Evolutionary conservation across 2,888 invertebrate genomes (phyloP).

Genomic region (Bimastos eiseni): DNA sequence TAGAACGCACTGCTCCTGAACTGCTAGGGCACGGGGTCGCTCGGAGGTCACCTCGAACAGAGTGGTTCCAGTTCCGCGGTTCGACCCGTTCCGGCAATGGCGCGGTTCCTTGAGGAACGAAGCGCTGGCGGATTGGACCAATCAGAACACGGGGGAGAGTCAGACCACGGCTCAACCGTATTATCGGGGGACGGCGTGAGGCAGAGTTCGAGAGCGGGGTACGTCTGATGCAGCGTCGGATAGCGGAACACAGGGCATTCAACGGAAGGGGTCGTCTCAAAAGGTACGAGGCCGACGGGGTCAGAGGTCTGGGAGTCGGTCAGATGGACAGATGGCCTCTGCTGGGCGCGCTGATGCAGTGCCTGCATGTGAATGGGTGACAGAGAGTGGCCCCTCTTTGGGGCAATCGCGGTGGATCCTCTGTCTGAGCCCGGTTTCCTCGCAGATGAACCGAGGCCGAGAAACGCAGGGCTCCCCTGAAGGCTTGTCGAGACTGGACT

Average conservation of each 20-base stretch:
- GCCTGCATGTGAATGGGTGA: constrained; percentile 83
- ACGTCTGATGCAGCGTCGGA: constrained; percentile 68
- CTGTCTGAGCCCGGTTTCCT: constrained; percentile 60
- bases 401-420: constrained; percentile 71
- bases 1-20: neutral
- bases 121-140: constrained; percentile 75
- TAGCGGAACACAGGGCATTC: constrained; percentile 52
- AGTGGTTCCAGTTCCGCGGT: neutral
- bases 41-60: neutral
- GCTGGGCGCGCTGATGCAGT: neutral
- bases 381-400: constrained; percentile 67
- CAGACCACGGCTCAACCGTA: constrained; percentile 87
- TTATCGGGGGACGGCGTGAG: constrained; percentile 94
- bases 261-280: neutral
- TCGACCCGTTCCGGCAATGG: neutral
- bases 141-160: constrained; percentile 78
- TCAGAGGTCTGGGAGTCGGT: neutral
- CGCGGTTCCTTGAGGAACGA: neutral
- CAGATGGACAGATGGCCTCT: neutral
- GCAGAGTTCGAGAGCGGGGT: constrained; percentile 72
- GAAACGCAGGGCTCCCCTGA: neutral
- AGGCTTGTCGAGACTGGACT: neutral
- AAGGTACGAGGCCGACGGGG: neutral
- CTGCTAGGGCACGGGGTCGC: neutral
- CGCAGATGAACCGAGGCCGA: neutral